Percentiles rank a stretch among this genome's conserved stretches.
Conservation (phyloP, 2,797 vertebrate genomes). For the Falco concolor region DNA sequence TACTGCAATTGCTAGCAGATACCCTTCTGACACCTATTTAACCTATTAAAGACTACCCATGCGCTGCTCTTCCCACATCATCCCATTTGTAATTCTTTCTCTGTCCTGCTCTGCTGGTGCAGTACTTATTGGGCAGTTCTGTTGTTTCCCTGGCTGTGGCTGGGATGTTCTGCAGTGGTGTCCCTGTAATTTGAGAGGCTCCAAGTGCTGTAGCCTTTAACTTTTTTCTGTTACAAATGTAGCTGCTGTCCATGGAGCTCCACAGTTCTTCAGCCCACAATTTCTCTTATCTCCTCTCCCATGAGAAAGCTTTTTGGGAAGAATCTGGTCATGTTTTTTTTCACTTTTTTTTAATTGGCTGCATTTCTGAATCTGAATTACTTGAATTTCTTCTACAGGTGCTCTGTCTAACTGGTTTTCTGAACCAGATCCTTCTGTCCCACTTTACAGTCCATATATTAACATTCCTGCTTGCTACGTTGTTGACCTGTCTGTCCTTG, state of each 20-base stretch:
- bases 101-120: neutral
- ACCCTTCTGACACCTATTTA: neutral
- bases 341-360: neutral
- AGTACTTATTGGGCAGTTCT: accelerated
- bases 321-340: neutral
- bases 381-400: neutral
- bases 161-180: neutral
- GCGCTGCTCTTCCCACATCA: neutral
- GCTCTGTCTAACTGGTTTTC: neutral
- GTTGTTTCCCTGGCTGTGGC: neutral
- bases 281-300: neutral
- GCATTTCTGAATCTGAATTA: neutral
- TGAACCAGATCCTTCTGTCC: neutral
- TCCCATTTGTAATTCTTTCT: neutral
- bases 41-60: constrained; percentile 21
- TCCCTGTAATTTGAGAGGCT: neutral
- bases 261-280: neutral
- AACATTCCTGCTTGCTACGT: neutral
- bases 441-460: neutral
- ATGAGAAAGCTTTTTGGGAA: neutral
- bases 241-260: neutral
- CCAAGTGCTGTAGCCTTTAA: neutral
- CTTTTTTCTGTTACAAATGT: neutral
- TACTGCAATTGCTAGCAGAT: constrained; percentile 13
- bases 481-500: neutral